Conservation (phyloP, 2,113 vertebrate species). For the Daubentonia madagascariensis region DNA sequence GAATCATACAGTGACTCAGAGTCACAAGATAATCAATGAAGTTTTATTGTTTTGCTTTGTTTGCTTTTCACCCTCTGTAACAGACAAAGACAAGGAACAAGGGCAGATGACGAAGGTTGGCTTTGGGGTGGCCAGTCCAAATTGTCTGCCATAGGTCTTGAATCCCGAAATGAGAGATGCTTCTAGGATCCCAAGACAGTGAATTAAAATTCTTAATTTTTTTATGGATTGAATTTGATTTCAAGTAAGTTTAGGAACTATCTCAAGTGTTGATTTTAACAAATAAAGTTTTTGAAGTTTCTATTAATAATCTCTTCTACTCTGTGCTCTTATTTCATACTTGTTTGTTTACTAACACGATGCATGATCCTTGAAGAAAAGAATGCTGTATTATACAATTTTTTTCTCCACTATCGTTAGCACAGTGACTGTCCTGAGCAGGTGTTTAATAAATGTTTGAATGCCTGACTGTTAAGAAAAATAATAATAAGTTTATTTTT, state of each 20-base stretch:
- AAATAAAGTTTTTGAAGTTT: background rate
- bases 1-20: background rate
- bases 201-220: background rate
- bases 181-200: background rate
- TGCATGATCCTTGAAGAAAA: background rate
- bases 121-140: accelerated
- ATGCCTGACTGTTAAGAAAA: background rate
- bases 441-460: background rate
- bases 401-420: background rate
- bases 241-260: background rate
- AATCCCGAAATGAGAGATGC: background rate
- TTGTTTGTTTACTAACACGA: background rate
- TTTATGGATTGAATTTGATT: background rate
- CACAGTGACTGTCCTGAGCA: background rate
- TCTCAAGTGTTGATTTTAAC: background rate
- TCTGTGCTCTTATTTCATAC: background rate
- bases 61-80: background rate
- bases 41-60: background rate
- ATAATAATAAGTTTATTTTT: background rate
- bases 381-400: background rate
- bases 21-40: background rate
- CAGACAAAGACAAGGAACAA: background rate
- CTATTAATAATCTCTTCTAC: background rate
- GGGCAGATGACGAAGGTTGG: background rate
- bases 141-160: too few species aligned